Evolutionary conservation across 2,113 vertebrate genomes (phyloP), one percentile per base, ranked within the genome.

Genomic region (Eublepharis macularius): DNA sequence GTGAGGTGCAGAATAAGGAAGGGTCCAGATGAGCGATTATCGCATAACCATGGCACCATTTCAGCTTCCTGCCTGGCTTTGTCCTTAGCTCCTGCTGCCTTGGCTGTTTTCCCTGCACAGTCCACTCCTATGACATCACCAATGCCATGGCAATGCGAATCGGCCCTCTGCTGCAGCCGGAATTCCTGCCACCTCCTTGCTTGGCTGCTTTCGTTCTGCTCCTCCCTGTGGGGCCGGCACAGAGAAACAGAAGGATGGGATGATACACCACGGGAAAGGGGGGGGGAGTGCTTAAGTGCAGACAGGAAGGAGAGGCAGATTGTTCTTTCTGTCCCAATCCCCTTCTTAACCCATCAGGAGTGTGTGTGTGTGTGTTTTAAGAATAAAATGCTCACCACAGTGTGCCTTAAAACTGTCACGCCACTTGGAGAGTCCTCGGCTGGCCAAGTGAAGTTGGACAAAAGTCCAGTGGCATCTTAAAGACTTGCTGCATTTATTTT

Each of bases 1-100:
- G 10, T 26, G 5, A 26, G 57, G 26, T 60, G 24, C 57, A 26
- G 60, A 63, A 63, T 63, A 63, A 63, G 60, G 60, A 63, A 63
- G 26, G 60, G 24, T 63, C 60, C 29, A n/a, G n/a, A n/a, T n/a
- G n/a, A n/a, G n/a, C n/a, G n/a, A 29, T 63, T 63, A 63, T 63
- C 21, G 26, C 60, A 26, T 29, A 63, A 63, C 24, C 26, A 63
- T 14, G 75, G 76, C 92, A 65, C 77, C 5, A 57, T 83, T 69
- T 81, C 36, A 86, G 70, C 54, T 87, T 92, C 86, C 76, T 88
- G 82, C 91, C 84, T 9, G 60, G 26, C 84, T 89, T 92, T 94
- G 93, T 94, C 88, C 88, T 79, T 8, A 0, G 57, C 85, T 79
- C 81, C 80, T 60, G 36, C 80, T 60, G 36, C 36, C 0, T 77